A percentile compares a stretch with the other conserved stretches of the same genome.
phyloP scores from a whole-genome alignment of 1,140 invertebrate species.

The Zeugodacus cucurbitae region DNA sequence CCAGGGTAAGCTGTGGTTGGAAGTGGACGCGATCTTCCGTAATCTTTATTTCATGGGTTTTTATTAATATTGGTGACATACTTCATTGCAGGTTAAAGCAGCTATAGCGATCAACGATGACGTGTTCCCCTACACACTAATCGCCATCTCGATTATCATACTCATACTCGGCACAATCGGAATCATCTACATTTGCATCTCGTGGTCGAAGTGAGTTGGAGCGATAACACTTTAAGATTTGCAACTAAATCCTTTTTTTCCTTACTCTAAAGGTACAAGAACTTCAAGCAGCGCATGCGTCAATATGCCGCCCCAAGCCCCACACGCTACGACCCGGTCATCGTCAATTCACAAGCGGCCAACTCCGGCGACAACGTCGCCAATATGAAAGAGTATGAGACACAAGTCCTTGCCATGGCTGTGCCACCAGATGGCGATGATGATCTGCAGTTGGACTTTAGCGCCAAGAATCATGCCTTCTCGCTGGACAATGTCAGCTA shows the following conservation, averaged over 20 bases:
- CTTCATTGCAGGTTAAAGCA: constrained; percentile 63
- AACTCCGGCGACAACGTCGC: constrained; percentile 62
- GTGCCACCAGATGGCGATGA: constrained; percentile 83
- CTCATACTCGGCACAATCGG: constrained; percentile 85
- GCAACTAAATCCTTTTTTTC: background rate
- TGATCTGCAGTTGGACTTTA: constrained; percentile 87
- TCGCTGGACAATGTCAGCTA: constrained; percentile 87
- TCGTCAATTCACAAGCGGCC: constrained; percentile 71
- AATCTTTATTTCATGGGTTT: no score
- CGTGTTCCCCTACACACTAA: constrained; percentile 86
- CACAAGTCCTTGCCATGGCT: constrained; percentile 90
- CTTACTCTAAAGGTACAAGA: constrained; percentile 72
- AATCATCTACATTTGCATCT: constrained; percentile 91
- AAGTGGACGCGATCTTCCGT: no score
- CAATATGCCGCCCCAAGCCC: constrained; percentile 76
- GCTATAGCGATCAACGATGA: constrained; percentile 73
- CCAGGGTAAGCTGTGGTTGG: constrained; percentile 52
- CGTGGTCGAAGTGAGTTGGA: constrained; percentile 84
- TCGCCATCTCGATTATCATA: constrained; percentile 87
- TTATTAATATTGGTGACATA: background rate
- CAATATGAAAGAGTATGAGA: constrained; percentile 83
- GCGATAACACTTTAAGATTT: background rate
- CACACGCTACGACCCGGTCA: constrained; percentile 80
- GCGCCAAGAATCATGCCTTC: constrained; percentile 87
- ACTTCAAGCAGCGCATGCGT: constrained; percentile 81